Conservation (phyloP, 2,888 invertebrate species). For the Trissolcus brochymenae region DNA sequence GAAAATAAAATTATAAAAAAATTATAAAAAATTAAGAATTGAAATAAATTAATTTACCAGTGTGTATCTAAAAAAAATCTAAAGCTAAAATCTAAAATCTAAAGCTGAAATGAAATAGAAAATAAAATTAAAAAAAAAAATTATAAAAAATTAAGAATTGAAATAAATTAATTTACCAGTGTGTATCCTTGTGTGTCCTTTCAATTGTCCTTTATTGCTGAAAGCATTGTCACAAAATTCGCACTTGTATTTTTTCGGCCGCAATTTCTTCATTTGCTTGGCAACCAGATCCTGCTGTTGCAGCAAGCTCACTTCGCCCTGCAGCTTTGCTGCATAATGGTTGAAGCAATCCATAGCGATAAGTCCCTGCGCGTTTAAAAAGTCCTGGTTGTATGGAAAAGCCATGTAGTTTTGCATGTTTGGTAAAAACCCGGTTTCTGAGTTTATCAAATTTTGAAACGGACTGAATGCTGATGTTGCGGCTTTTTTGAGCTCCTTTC, state of each 20-base stretch:
- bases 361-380: slow-evolving; percentile 18
- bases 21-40: no score
- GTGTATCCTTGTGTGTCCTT: slow-evolving; percentile 93
- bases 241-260: slow-evolving; percentile 94
- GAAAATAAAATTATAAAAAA: no score
- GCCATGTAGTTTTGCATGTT: slow-evolving; percentile 22
- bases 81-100: no score
- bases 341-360: slow-evolving; percentile 24
- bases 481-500: neutral
- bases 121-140: neutral
- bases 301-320: slow-evolving; percentile 66
- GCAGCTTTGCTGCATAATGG: slow-evolving; percentile 52
- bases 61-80: no score
- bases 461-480: slow-evolving; percentile 35
- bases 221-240: slow-evolving; percentile 93
- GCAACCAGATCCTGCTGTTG: slow-evolving; percentile 67
- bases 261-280: slow-evolving; percentile 80
- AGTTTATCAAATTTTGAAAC: slow-evolving; percentile 13
- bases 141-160: neutral
- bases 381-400: slow-evolving; percentile 12
- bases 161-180: slow-evolving; percentile 80
- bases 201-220: slow-evolving; percentile 95
- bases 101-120: no score
- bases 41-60: no score
- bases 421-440: slow-evolving; percentile 15